Evolutionary conservation across 2,797 vertebrate species (phyloP).

Genomic region (Vultur gryphus): DNA sequence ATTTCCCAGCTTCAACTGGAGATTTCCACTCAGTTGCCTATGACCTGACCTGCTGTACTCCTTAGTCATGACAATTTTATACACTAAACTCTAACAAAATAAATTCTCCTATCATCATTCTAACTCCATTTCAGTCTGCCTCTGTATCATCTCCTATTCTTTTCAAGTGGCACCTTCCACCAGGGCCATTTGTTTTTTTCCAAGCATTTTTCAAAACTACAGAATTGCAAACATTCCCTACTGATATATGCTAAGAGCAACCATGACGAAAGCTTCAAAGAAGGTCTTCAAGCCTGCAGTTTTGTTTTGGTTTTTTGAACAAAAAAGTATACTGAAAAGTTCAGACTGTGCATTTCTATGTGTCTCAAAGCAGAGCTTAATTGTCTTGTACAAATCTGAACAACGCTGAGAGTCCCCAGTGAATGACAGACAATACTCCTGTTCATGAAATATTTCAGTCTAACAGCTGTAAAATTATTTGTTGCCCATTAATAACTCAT

Average conservation of each 20-base stretch:
- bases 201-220: not conserved
- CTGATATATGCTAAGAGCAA: not conserved
- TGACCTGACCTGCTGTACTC: not conserved
- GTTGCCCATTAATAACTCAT: not conserved
- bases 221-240: not conserved
- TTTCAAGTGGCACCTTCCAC: not conserved
- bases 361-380: not conserved
- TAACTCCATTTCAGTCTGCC: not conserved
- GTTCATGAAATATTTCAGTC: not conserved
- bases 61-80: not conserved
- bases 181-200: not conserved
- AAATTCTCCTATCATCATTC: not conserved
- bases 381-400: not conserved
- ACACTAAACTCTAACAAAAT: not conserved
- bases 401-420: not conserved
- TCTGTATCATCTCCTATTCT: not conserved
- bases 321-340: not conserved
- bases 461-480: not conserved
- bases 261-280: not conserved
- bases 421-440: not conserved
- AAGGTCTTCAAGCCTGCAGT: not conserved
- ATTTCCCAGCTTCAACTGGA: not conserved
- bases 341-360: not conserved
- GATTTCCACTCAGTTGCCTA: not conserved
- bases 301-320: not conserved